Base-by-base conservation (phyloP, 2,888 invertebrate species). In the Leptopilina myrica region DNA sequence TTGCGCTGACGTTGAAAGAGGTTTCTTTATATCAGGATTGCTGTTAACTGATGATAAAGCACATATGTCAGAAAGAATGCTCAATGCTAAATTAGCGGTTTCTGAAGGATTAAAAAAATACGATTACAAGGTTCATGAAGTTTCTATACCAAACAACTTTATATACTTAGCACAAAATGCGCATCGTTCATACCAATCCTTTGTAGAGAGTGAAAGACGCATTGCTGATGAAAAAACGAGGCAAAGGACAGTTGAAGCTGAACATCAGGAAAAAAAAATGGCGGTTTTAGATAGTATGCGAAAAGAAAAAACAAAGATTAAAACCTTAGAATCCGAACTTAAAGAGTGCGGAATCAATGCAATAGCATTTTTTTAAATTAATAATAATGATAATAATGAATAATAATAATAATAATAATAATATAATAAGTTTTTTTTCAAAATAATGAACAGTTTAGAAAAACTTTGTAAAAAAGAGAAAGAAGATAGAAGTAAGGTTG, bases 11-110 rank as follows among this genome's bases (percentile, higher is more conserved):
- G 73, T 80, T 2, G 80, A 80, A 43, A 66, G 79, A 20, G 80
- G 76, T 33, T 80, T 80, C 56, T 80, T 76, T 12, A 56, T 14
- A 40, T 79, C 80, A 33, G 77, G 33, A 26, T 62, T 69, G 26
- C 43, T 80, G 5, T 40, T 80, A 12, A 79, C 79, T 43, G 77
- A 76, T 4, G 79, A 81, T 56, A 73, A 73, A 67, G 14, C 81
- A 11, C 15, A 26, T 20, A 81, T 81, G 81, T 20, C 76, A 33
- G 77, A 76, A 77, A 20, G 64, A 20, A 81, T 40, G n/a, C 65
- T 81, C 1, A 76, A 81, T 43, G 79, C 79, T 11, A 77, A 69
- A 12, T 56, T 81, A 67, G 33, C 53, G 1, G 46, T 81, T 62
- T n/a, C 8, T 7, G 79, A 81, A 73, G 77, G 40, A 26, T 43